A percentile compares a stretch with the other conserved stretches of the same genome.
These are phyloP conservation scores for Hydrotaea cyrtoneurina DNA, from an alignment of 2,888 invertebrate species.

Conservation along the genomic window DNA sequence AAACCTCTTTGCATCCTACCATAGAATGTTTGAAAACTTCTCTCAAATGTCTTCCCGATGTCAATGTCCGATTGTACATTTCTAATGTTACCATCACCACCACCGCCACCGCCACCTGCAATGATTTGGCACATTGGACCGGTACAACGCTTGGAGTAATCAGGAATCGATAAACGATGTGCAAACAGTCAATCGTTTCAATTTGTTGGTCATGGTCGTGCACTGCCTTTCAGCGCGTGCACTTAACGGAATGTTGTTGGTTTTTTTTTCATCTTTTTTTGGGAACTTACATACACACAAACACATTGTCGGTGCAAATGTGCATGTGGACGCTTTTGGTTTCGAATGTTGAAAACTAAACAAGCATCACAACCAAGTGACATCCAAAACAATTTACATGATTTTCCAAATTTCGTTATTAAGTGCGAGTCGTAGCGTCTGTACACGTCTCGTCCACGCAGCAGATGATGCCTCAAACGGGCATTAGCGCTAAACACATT, in stretches of 20 bases:
- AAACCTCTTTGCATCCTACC: too few species aligned
- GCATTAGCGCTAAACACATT: conserved; percentile 2
- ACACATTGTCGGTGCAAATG: background rate
- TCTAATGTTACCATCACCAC: too few species aligned
- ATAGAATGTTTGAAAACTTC: too few species aligned
- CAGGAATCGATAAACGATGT: conserved; percentile 20
- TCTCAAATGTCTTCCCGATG: too few species aligned
- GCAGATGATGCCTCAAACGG: conserved; percentile 20
- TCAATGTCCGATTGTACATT: too few species aligned
- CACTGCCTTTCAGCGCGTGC: background rate
- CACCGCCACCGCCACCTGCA: background rate
- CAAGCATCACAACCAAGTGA: conserved; percentile 13
- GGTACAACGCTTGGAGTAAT: background rate
- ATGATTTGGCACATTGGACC: background rate
- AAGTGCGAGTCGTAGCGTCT: background rate
- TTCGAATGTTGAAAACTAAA: conserved; percentile 16
- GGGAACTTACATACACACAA: background rate
- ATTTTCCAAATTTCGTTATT: conserved; percentile 38
- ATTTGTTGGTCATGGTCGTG: background rate
- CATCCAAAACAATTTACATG: conserved; percentile 28
- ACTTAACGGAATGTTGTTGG: background rate
- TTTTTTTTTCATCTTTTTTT: too few species aligned
- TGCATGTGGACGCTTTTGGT: background rate
- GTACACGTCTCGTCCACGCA: background rate
- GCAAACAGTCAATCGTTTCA: conserved; percentile 20